These are phyloP conservation scores for Achroia grisella DNA, from an alignment of 1,140 invertebrate genomes.

Conservation along the genomic window DNA sequence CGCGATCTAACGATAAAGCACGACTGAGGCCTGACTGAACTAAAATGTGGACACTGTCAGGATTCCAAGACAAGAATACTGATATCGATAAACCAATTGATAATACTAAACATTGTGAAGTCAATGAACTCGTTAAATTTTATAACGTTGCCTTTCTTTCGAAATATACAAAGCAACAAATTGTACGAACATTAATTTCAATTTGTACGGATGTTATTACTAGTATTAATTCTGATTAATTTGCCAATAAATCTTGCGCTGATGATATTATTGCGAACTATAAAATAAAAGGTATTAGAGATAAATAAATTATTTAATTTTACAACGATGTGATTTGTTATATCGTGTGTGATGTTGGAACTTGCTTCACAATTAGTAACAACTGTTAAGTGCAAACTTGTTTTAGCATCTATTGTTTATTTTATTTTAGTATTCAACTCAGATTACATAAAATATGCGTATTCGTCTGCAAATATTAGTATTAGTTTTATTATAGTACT, in stretches of 20 bases:
- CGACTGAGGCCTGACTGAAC: slow-evolving; percentile 20
- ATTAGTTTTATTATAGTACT: no score
- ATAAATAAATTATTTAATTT: slow-evolving; percentile 2
- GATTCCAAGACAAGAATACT: slow-evolving; percentile 12
- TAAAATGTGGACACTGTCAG: slow-evolving; percentile 15
- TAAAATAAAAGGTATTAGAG: no score
- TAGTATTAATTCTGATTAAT: slow-evolving; percentile 2
- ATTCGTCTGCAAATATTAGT: no score
- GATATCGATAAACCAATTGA: not conserved
- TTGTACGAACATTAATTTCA: slow-evolving; percentile 2
- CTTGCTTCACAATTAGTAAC: slow-evolving; percentile 5
- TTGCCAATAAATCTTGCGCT: not conserved
- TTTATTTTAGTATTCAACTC: no score
- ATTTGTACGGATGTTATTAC: not conserved
- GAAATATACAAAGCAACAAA: slow-evolving; percentile 1
- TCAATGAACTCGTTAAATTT: not conserved
- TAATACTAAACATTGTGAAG: not conserved
- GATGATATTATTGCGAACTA: not conserved
- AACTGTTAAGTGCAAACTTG: not conserved
- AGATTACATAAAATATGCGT: no score
- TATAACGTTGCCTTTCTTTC: not conserved
- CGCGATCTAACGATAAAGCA: slow-evolving; percentile 56
- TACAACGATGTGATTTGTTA: slow-evolving; percentile 5
- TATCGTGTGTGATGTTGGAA: slow-evolving; percentile 6
- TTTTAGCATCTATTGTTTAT: no score